Conservation (phyloP, 2,888 invertebrate genomes). For the Atethmia centrago region DNA sequence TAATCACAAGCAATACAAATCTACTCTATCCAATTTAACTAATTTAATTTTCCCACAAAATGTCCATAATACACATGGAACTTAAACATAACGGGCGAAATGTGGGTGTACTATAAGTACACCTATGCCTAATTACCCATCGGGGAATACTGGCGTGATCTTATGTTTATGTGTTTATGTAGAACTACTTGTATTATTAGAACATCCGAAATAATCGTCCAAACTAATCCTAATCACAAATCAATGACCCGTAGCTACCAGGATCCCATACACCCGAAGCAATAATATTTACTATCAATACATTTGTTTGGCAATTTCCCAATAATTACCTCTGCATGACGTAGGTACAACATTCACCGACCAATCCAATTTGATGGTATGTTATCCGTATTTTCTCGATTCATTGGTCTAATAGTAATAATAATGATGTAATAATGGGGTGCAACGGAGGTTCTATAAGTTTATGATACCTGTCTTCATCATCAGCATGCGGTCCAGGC, state of each 20-base stretch:
- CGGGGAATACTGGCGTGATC: no score
- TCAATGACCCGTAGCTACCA: conserved; percentile 18
- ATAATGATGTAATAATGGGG: neutral
- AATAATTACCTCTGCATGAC: conserved; percentile 56
- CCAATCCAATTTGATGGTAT: conserved; percentile 27
- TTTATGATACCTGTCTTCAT: neutral
- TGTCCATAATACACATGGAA: neutral
- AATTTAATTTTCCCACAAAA: neutral
- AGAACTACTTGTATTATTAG: neutral
- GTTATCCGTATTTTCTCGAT: conserved; percentile 45
- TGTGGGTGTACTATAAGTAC: no score
- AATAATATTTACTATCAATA: conserved; percentile 45
- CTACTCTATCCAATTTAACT: neutral
- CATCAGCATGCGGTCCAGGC: conserved; percentile 2
- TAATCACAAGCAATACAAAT: neutral
- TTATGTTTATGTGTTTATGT: no score
- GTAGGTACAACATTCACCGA: conserved; percentile 37
- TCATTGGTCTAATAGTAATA: conserved; percentile 29
- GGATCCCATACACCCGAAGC: conserved; percentile 4
- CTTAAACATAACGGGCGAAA: no score
- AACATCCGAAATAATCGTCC: neutral
- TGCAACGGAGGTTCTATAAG: neutral
- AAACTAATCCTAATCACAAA: conserved; percentile 20
- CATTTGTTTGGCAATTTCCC: conserved; percentile 35
- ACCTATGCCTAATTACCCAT: no score